phyloP scores from a whole-genome alignment of 2,113 vertebrate genomes.

The Pavo muticus region DNA sequence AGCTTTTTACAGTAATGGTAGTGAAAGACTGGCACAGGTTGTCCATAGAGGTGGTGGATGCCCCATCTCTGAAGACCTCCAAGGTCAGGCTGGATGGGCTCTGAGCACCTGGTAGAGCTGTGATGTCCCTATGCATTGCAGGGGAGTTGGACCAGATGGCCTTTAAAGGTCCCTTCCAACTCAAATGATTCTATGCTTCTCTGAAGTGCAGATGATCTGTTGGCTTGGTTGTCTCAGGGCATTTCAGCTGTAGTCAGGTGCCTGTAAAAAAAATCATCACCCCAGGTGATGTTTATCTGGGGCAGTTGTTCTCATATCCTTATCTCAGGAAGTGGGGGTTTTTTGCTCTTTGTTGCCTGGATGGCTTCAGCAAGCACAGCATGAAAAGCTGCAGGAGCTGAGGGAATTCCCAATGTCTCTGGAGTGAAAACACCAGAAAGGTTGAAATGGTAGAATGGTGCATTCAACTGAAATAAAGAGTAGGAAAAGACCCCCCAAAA shows the following conservation, averaged over 20 bases:
- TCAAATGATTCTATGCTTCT: too few species aligned
- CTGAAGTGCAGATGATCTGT: neutral
- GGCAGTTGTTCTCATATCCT: neutral
- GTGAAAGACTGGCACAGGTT: too few species aligned
- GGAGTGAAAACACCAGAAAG: neutral
- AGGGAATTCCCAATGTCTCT: fast-evolving
- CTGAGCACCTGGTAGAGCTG: too few species aligned
- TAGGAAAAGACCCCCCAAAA: neutral
- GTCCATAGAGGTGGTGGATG: too few species aligned
- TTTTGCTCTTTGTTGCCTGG: neutral
- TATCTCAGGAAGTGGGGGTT: neutral
- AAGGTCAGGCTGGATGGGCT: too few species aligned
- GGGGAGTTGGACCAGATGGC: too few species aligned
- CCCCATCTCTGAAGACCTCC: too few species aligned
- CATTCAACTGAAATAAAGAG: neutral
- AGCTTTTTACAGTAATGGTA: too few species aligned
- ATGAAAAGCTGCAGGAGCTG: neutral
- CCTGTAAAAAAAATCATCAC: neutral
- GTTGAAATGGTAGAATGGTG: neutral
- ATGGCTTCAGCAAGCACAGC: neutral
- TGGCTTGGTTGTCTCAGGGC: neutral
- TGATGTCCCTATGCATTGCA: too few species aligned
- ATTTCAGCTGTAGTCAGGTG: neutral
- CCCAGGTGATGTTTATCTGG: neutral
- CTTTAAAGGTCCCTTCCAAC: too few species aligned